Base-by-base conservation (phyloP, 1,140 invertebrate species). In the Platyscapa corneri region DNA sequence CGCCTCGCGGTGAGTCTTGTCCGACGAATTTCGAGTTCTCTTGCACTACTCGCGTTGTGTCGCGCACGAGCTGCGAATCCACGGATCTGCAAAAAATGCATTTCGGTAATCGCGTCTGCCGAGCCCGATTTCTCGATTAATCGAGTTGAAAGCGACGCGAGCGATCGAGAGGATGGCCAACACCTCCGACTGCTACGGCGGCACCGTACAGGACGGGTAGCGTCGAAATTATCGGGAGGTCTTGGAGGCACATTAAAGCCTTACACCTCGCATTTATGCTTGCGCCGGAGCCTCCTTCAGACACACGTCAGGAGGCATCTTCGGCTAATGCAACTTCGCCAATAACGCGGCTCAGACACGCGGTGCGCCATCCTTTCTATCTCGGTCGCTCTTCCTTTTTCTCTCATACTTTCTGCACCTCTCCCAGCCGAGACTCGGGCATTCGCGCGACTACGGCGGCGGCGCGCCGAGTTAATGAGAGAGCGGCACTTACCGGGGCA, bases 381-480 rank as follows among this genome's bases (percentile, higher is more conserved):
- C 32, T 32, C 72, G 14, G 12, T 60, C 67, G 18, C 72, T 39
- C 23, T 64, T 42, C 8, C 37, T 65, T n/a, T 79, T 37, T 27
- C 60, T 80, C 49, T 74, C 70, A 10, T 49, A 60, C 83, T 85
- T 72, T 84, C 83, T 75, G 65, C 78, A 79, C 78, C 83, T 85
- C 64, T 84, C 80, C 89, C 86, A 46, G 87, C 87, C 87, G 89
- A 89, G 80, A 70, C 78, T 87, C 87, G 86, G 86, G 90, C 78
- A 83, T 65, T 80, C 82, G 85, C 80, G 86, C 87, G 86, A 87
- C 88, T 84, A 32, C 46, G 70, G 78, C 87, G 86, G 91, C 92
- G 92, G 92, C 91, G 87, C 88, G 85, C 87, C 88, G 89, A 93
- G 91, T 93, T 93, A 93, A 93, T 93, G 91, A 93, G 92, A 93